Percentiles rank a stretch among this genome's conserved stretches.
Conservation (phyloP, 2,797 vertebrate genomes). For the Perdix hodgsoniae region DNA sequence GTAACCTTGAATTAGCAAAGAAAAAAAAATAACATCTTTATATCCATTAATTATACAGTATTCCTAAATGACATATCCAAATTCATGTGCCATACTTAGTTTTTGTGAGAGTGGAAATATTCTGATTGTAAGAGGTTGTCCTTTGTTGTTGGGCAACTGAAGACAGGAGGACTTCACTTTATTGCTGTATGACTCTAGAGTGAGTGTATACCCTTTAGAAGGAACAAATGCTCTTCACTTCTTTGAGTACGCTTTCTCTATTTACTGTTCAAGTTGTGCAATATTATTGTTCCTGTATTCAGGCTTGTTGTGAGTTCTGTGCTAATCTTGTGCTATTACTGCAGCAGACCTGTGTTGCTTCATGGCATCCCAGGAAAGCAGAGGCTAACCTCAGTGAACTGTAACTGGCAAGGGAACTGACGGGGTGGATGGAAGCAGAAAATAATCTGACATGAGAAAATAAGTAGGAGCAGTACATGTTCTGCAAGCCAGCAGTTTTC, state of each 20-base stretch:
- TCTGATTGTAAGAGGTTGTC: background rate
- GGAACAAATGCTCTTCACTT: background rate
- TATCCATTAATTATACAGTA: background rate
- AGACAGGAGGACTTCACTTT: background rate
- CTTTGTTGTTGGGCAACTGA: background rate
- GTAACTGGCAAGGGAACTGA: background rate
- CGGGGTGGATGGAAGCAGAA: background rate
- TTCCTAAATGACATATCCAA: background rate
- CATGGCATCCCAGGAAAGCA: background rate
- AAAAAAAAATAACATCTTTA: no score
- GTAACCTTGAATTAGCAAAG: background rate
- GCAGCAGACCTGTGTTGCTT: background rate
- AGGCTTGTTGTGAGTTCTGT: background rate
- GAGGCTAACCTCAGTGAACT: background rate
- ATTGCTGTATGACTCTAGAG: background rate
- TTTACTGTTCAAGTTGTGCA: background rate
- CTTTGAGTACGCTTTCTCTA: background rate
- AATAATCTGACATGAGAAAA: background rate
- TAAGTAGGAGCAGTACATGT: background rate
- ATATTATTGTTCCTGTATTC: background rate
- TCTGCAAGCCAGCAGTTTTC: background rate
- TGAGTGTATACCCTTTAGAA: background rate
- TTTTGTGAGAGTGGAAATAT: background rate
- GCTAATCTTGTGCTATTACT: background rate
- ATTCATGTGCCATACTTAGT: background rate